These are phyloP conservation scores for Ichneumoninae sp. DNA, from an alignment of 2,888 invertebrate species.

Conservation along the genomic window DNA sequence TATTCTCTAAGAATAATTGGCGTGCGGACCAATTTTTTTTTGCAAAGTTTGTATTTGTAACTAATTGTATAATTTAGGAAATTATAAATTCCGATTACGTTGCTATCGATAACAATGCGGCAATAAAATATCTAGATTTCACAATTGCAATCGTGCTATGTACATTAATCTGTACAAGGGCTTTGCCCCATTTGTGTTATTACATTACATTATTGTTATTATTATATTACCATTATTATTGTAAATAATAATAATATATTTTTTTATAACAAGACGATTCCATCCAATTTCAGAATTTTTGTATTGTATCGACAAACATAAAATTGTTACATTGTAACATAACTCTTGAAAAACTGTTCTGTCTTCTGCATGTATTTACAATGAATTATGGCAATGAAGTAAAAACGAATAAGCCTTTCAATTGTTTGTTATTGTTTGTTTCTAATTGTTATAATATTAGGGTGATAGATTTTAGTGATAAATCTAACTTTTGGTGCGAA, in stretches of 20 bases:
- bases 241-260: background rate
- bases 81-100: background rate
- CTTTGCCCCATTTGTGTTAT: background rate
- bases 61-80: background rate
- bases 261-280: too few species aligned
- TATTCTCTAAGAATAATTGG: background rate
- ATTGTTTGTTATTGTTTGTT: too few species aligned
- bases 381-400: background rate
- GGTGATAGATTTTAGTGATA: too few species aligned
- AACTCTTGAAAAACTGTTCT: too few species aligned
- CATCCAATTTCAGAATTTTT: too few species aligned
- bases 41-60: background rate
- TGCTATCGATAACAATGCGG: background rate
- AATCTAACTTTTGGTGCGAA: slow-evolving; percentile 87
- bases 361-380: background rate
- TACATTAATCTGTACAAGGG: background rate
- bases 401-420: slow-evolving; percentile 80
- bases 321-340: too few species aligned
- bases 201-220: too few species aligned
- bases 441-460: too few species aligned
- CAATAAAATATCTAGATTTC: background rate
- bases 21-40: too few species aligned
- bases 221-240: too few species aligned
- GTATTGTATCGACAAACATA: too few species aligned
- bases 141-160: background rate